A percentile compares a stretch with the other conserved stretches of the same genome.
phyloP scores from a whole-genome alignment of 2,113 vertebrate species.

The Toxotes jaculatrix region DNA sequence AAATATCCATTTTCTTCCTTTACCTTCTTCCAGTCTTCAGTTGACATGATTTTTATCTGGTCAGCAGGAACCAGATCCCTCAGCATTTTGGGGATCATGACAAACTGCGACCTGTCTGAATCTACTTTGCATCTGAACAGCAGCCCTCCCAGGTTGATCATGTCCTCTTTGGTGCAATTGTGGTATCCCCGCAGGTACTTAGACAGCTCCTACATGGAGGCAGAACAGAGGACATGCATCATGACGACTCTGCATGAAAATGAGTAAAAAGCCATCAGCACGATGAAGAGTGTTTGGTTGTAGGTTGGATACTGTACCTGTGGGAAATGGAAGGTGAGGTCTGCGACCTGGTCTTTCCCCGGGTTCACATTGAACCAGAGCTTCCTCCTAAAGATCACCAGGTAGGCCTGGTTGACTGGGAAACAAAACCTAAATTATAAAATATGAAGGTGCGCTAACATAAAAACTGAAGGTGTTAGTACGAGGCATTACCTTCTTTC shows the following conservation, averaged over 20 bases:
- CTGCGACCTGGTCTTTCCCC: constrained; percentile 90
- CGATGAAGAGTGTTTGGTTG: not conserved
- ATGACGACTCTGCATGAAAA: not conserved
- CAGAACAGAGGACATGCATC: not conserved
- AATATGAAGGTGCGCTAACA: not conserved
- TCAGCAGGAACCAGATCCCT: constrained; percentile 90
- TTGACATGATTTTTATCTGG: constrained; percentile 83
- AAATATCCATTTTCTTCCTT: not conserved
- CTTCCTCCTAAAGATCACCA: constrained; percentile 94
- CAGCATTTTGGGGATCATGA: constrained; percentile 88
- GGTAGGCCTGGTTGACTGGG: constrained; percentile 80
- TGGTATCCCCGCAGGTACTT: constrained; percentile 93
- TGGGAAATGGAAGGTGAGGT: constrained; percentile 93
- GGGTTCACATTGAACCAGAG: constrained; percentile 93
- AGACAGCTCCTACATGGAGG: constrained; percentile 86
- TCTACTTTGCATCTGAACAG: constrained; percentile 88
- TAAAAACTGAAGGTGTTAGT: not conserved
- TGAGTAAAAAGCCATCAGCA: not conserved
- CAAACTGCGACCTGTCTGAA: constrained; percentile 85
- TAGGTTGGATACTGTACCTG: constrained; percentile 81
- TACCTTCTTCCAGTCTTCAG: constrained; percentile 96
- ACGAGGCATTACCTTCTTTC: constrained; percentile 86
- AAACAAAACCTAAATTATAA: not conserved
- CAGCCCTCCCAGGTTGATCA: constrained; percentile 86
- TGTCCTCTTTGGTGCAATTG: constrained; percentile 89